Evolutionary conservation across 2,888 invertebrate species (phyloP).

Genomic region (Euplexia lucipara): DNA sequence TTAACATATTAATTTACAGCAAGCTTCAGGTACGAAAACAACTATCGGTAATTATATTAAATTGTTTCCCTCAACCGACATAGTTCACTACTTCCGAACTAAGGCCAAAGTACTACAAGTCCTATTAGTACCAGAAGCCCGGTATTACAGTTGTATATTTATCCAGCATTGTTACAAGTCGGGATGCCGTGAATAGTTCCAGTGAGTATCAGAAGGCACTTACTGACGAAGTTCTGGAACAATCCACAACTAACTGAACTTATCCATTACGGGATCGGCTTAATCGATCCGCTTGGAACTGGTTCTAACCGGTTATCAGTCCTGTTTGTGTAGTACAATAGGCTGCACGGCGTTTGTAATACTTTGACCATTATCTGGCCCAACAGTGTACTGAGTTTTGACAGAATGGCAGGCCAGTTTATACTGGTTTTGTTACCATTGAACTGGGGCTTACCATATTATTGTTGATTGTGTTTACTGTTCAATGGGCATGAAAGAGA

Average conservation of each 20-base stretch:
- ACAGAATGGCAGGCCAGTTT: too few relatives aligned
- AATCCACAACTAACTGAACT: conserved; percentile 76
- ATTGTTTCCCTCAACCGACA: conserved; percentile 13
- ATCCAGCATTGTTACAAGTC: conserved; percentile 60
- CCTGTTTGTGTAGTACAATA: conserved; percentile 41
- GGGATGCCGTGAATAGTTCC: conserved; percentile 66
- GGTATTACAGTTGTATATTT: conserved; percentile 29
- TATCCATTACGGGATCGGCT: conserved; percentile 76
- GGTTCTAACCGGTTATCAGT: conserved; percentile 50
- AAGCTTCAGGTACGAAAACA: background rate
- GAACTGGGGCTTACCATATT: background rate
- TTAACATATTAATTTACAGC: too few relatives aligned
- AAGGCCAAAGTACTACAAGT: conserved; percentile 21
- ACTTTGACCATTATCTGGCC: too few relatives aligned
- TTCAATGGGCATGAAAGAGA: conserved; percentile 15
- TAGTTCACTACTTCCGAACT: background rate
- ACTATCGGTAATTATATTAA: conserved; percentile 3
- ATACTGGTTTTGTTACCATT: too few relatives aligned
- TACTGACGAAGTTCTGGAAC: conserved; percentile 66
- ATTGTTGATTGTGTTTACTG: conserved; percentile 39
- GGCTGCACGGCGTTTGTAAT: too few relatives aligned
- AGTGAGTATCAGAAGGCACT: conserved; percentile 57
- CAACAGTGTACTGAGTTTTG: too few relatives aligned
- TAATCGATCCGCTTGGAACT: conserved; percentile 68
- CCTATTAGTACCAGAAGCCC: conserved; percentile 20